Conservation (phyloP, 2,797 vertebrate genomes). For the Heterohyrax brucei region DNA sequence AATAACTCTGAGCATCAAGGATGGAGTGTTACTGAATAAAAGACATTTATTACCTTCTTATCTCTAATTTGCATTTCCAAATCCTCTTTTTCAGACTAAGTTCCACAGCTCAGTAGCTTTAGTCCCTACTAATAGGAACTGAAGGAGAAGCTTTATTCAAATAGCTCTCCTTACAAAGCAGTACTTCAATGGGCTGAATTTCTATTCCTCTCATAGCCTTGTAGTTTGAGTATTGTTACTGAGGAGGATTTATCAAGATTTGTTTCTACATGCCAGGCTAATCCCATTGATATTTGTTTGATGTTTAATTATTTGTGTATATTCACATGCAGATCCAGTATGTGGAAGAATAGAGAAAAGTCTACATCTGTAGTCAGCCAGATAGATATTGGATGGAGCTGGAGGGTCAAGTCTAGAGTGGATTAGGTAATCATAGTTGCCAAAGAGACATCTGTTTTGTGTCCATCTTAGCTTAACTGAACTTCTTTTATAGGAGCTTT, state of each 20-base stretch:
- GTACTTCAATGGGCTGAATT: conserved; percentile 86
- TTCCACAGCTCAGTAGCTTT: conserved; percentile 81
- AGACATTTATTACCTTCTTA: conserved; percentile 88
- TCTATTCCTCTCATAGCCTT: conserved; percentile 84
- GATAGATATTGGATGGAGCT: conserved; percentile 81
- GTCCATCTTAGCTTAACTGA: background rate
- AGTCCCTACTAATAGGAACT: conserved; percentile 85
- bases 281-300: conserved; percentile 90
- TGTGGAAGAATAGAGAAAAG: conserved; percentile 75
- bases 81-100: conserved; percentile 82
- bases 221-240: conserved; percentile 85
- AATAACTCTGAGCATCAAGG: conserved; percentile 58
- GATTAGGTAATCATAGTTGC: conserved; percentile 63
- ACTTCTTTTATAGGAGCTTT: background rate
- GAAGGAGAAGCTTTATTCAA: conserved; percentile 87
- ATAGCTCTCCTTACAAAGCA: conserved; percentile 83
- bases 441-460: background rate
- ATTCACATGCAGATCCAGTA: conserved; percentile 82
- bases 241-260: conserved; percentile 90
- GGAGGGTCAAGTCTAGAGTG: conserved; percentile 61
- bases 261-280: conserved; percentile 87
- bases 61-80: conserved; percentile 89
- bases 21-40: conserved; percentile 76
- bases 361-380: conserved; percentile 80
- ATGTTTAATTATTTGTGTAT: conserved; percentile 90